Evolutionary conservation across 64 coral and sea anemone genomes (phyloP).

Genomic region (Anthopleura sola): DNA sequence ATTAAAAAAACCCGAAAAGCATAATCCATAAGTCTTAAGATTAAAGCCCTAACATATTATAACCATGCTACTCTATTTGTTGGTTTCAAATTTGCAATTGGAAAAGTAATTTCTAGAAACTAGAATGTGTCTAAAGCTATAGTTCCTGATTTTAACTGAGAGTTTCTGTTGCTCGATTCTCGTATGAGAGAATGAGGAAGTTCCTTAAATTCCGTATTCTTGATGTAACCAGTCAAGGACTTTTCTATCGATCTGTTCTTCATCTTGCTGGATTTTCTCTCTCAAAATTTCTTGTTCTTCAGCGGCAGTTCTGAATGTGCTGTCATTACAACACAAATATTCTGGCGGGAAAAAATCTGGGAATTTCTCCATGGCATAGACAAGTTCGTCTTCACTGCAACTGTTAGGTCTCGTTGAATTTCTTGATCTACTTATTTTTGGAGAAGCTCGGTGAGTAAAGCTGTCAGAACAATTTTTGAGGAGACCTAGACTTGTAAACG

Average conservation of each 20-base stretch:
- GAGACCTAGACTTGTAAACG: not conserved
- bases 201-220: conserved; percentile 1
- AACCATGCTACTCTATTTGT: not conserved
- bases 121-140: not conserved
- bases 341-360: not conserved
- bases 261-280: not conserved
- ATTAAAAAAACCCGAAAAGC: not conserved
- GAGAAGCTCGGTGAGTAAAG: not conserved
- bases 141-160: not conserved
- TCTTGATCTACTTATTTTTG: not conserved
- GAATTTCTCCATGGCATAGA: conserved; percentile 11
- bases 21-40: no score
- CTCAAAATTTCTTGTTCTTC: not conserved
- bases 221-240: not conserved
- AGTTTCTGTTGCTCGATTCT: not conserved
- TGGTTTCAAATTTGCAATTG: not conserved
- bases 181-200: not conserved
- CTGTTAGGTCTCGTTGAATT: conserved; percentile 5
- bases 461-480: not conserved
- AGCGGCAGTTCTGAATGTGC: not conserved
- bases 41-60: not conserved
- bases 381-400: not conserved
- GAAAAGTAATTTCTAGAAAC: not conserved
- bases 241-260: not conserved
- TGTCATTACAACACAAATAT: not conserved